A percentile compares a stretch with the other conserved stretches of the same genome.
Evolutionary conservation across 1,140 invertebrate species (phyloP).

Genomic region (Conus ventricosus): DNA sequence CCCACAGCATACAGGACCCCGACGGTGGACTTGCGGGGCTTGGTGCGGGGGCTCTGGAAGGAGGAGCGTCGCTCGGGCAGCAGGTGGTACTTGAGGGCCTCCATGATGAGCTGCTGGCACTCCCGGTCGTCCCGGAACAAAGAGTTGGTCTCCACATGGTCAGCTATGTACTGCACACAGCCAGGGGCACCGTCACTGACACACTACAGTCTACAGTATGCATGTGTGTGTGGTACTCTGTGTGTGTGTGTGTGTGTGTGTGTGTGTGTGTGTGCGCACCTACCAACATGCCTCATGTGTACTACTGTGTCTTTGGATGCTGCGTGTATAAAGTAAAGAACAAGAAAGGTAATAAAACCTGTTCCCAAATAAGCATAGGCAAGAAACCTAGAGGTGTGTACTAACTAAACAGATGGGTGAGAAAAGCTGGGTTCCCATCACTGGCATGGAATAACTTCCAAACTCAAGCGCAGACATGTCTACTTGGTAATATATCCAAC

Average conservation of each 20-base stretch:
- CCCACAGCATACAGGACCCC: conserved; percentile 90
- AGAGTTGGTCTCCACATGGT: conserved; percentile 85
- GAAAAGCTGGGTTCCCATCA: too few species aligned
- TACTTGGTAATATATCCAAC: too few species aligned
- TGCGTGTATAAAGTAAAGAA: too few species aligned
- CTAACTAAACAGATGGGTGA: too few species aligned
- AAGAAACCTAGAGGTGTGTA: too few species aligned
- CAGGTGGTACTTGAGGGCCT: conserved; percentile 94
- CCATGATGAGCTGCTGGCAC: conserved; percentile 92
- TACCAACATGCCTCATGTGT: not conserved
- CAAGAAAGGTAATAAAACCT: too few species aligned
- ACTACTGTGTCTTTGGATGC: too few species aligned
- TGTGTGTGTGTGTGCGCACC: not conserved
- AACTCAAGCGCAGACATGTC: too few species aligned
- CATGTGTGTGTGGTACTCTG: not conserved
- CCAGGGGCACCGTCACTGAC: not conserved
- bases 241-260: conserved; percentile 3
- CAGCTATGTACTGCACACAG: conserved; percentile 84
- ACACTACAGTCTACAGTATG: not conserved
- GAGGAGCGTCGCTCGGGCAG: conserved; percentile 87
- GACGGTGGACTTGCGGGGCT: conserved; percentile 92
- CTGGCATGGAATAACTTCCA: too few species aligned
- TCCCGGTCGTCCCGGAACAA: conserved; percentile 81
- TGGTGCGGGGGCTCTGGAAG: conserved; percentile 86
- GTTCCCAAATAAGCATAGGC: too few species aligned